phyloP scores from a whole-genome alignment of 2,888 invertebrate genomes.

The Seira sanloemensis region DNA sequence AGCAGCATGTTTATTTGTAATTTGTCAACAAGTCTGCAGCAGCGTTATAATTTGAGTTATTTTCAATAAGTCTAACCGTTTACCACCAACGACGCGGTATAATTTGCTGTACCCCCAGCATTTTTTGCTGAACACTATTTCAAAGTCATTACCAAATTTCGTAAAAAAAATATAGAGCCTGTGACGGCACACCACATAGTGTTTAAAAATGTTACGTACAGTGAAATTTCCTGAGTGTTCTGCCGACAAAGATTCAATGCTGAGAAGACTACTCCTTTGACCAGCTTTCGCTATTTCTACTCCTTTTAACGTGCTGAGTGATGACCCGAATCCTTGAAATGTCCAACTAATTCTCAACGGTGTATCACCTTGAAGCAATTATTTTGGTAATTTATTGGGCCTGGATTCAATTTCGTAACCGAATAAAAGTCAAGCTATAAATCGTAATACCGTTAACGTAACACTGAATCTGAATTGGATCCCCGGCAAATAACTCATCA shows the following conservation, averaged over 20 bases:
- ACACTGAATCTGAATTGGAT: constrained; percentile 51
- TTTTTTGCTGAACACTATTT: constrained; percentile 58
- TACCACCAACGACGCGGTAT: constrained; percentile 79
- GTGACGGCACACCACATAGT: constrained; percentile 76
- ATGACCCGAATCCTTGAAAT: constrained; percentile 70
- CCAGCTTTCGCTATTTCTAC: constrained; percentile 76
- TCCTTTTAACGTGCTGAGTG: constrained; percentile 74
- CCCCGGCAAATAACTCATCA: constrained; percentile 72
- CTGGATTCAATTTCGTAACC: too few relatives aligned
- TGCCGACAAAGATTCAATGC: constrained; percentile 70
- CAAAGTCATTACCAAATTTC: neutral
- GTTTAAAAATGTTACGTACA: constrained; percentile 79
- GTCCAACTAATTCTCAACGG: constrained; percentile 75
- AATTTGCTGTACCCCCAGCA: constrained; percentile 78
- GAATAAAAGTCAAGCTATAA: too few relatives aligned
- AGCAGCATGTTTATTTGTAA: too few relatives aligned
- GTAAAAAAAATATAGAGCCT: neutral
- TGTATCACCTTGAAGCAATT: constrained; percentile 74
- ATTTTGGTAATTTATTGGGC: too few relatives aligned
- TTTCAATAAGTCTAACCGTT: too few relatives aligned
- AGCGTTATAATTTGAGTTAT: too few relatives aligned
- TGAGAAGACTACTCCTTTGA: constrained; percentile 80
- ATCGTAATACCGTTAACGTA: constrained; percentile 15
- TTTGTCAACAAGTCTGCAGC: too few relatives aligned
- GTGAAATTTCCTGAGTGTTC: constrained; percentile 80